A percentile compares a stretch with the other conserved stretches of the same genome.
phyloP scores from a whole-genome alignment of 2,797 vertebrate species.

The Megaceryle alcyon region DNA sequence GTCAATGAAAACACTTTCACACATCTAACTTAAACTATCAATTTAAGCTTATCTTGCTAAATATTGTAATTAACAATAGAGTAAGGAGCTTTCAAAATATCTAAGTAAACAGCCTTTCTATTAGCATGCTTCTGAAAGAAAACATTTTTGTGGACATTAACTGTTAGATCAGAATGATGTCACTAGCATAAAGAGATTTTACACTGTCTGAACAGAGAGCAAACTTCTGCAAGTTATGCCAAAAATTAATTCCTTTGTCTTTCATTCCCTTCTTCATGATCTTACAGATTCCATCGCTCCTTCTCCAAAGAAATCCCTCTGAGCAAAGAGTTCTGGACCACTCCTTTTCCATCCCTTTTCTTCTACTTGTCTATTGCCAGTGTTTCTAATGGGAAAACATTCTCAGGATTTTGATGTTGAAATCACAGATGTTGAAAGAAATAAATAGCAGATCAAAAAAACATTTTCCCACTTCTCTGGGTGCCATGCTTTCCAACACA shows the following conservation, averaged over 20 bases:
- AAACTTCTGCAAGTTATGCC: neutral
- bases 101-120: neutral
- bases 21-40: neutral
- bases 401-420: constrained; percentile 33
- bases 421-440: constrained; percentile 28
- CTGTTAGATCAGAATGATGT: neutral
- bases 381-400: neutral
- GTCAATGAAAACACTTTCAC: neutral
- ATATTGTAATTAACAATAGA: neutral
- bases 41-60: neutral
- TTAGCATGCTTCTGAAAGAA: neutral
- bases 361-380: constrained; percentile 24
- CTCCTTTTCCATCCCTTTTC: constrained; percentile 7
- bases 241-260: neutral
- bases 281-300: neutral
- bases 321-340: neutral
- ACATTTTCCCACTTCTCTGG: neutral
- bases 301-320: neutral
- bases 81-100: neutral
- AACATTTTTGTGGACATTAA: neutral
- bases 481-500: neutral
- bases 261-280: neutral
- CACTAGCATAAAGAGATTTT: neutral
- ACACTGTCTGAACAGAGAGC: neutral
- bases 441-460: neutral